Evolutionary conservation across 1,140 invertebrate genomes (phyloP).

Genomic region (Brachionus plicatilis): DNA sequence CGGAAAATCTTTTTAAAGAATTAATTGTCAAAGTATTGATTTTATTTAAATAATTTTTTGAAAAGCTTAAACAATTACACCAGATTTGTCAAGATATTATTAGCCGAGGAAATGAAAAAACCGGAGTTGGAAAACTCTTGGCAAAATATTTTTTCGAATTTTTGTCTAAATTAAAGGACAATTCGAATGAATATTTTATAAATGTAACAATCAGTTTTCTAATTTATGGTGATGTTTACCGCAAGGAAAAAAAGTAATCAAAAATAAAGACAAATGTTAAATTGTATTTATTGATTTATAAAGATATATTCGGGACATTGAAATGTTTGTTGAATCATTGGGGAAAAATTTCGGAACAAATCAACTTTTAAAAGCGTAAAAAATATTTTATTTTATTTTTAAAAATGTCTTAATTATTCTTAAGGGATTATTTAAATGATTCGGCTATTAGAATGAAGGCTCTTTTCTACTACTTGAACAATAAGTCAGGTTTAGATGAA

Average conservation of each 20-base stretch:
- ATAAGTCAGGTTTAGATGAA: neutral
- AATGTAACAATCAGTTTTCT: neutral
- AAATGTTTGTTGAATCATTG: constrained; percentile 22
- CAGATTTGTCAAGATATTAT: constrained; percentile 3
- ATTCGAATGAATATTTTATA: neutral
- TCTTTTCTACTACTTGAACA: neutral
- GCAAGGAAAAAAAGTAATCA: constrained; percentile 33
- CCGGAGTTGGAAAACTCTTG: neutral
- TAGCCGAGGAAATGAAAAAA: neutral
- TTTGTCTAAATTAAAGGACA: neutral
- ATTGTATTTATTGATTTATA: neutral
- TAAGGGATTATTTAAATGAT: constrained; percentile 32
- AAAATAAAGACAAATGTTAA: neutral
- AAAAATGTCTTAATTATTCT: too few species aligned
- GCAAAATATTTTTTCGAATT: constrained; percentile 12
- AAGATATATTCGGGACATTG: constrained; percentile 33
- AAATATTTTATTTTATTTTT: neutral
- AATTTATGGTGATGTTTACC: constrained; percentile 17
- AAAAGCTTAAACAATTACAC: neutral
- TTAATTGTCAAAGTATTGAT: neutral
- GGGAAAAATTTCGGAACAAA: constrained; percentile 18
- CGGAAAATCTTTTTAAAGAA: constrained; percentile 18
- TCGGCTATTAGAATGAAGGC: constrained; percentile 2
- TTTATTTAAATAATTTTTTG: neutral
- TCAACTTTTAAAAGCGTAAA: constrained; percentile 26